phyloP scores from a whole-genome alignment of 92 coral and sea anemone species.

The Phenganax marumi region DNA sequence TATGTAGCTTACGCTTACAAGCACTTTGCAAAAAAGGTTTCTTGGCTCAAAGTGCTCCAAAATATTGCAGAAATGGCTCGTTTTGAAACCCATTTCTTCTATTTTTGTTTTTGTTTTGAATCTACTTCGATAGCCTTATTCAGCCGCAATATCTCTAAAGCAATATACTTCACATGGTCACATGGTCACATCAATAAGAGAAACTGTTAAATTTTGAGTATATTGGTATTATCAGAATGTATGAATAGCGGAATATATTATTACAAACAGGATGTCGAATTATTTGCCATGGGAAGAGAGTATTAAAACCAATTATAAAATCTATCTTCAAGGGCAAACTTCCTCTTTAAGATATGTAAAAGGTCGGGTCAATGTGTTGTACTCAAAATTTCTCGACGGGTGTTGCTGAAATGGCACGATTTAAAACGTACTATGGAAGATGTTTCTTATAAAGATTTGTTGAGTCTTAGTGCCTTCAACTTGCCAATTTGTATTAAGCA shows the following conservation, averaged over 20 bases:
- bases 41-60: background rate
- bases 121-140: background rate
- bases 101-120: background rate
- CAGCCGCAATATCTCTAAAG: background rate
- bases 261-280: background rate
- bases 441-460: slow-evolving; percentile 4
- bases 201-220: background rate
- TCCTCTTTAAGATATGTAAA: slow-evolving; percentile 29
- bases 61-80: slow-evolving; percentile 1
- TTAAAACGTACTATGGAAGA: background rate
- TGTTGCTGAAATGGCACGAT: slow-evolving; percentile 13
- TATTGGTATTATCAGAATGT: too few species aligned
- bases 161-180: background rate
- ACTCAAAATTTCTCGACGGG: slow-evolving; percentile 19
- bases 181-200: background rate
- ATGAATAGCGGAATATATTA: too few species aligned
- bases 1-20: too few species aligned
- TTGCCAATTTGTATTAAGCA: slow-evolving; percentile 8
- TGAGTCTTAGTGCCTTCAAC: slow-evolving; percentile 1
- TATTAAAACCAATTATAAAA: slow-evolving; percentile 11
- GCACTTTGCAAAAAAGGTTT: too few species aligned
- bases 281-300: slow-evolving; percentile 9
- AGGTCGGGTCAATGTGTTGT: slow-evolving; percentile 26
- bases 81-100: slow-evolving; percentile 5
- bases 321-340: slow-evolving; percentile 17